phyloP scores from a whole-genome alignment of 2,888 invertebrate genomes.

The Apoda limacodes region DNA sequence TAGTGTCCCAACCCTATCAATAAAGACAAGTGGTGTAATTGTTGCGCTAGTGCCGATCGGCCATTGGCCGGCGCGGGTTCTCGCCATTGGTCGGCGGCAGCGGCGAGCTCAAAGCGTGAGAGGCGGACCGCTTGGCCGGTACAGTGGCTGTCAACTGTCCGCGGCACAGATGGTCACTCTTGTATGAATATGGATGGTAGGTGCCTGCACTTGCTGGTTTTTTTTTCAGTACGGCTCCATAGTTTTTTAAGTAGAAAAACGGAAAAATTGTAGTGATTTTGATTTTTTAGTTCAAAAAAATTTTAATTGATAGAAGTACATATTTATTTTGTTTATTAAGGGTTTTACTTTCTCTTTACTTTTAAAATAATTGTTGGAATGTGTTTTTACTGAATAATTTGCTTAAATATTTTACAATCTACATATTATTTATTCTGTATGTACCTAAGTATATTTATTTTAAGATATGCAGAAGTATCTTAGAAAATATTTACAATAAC shows the following conservation, averaged over 20 bases:
- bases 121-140: conserved; percentile 49
- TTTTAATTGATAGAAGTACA: no score
- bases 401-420: no score
- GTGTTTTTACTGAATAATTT: no score
- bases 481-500: no score
- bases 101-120: conserved; percentile 50
- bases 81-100: conserved; percentile 41
- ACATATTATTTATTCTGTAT: no score
- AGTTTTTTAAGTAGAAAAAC: conserved; percentile 2
- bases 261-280: no score
- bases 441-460: no score
- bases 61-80: conserved; percentile 40
- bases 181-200: conserved; percentile 52
- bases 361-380: no score
- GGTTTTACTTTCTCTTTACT: no score
- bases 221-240: conserved; percentile 10
- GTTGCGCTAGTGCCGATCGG: conserved; percentile 41
- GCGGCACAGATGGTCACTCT: conserved; percentile 17
- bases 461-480: no score
- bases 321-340: no score
- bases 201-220: conserved; percentile 21
- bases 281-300: no score
- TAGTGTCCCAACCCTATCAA: conserved; percentile 40
- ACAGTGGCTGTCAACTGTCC: conserved; percentile 42
- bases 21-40: conserved; percentile 48